Evolutionary conservation across 2,888 invertebrate species (phyloP).

Genomic region (Malacosoma neustria): DNA sequence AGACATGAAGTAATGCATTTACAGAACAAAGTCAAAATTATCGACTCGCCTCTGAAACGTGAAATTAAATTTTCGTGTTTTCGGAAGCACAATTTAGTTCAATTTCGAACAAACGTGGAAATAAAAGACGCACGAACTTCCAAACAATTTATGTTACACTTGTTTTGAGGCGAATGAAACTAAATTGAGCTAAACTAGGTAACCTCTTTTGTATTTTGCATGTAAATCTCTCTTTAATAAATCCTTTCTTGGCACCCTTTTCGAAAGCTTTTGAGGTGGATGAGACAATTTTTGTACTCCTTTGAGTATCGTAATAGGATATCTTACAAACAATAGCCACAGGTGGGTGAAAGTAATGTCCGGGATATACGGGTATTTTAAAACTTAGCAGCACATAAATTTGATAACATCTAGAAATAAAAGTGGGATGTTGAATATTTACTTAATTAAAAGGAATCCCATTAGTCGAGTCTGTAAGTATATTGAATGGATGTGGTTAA

Average conservation of each 20-base stretch:
- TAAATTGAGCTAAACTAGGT: not conserved
- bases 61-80: constrained; percentile 22
- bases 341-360: not conserved
- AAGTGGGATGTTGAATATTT: no score
- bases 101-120: constrained; percentile 7
- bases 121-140: not conserved
- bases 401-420: no score
- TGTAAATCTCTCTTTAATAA: not conserved
- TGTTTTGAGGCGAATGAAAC: not conserved
- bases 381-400: no score
- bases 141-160: not conserved
- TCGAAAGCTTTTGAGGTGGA: not conserved
- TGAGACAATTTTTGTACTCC: not conserved
- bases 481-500: no score
- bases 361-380: no score
- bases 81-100: constrained; percentile 22
- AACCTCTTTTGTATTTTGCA: not conserved
- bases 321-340: not conserved
- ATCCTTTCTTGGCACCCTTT: not conserved
- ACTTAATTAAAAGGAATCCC: no score
- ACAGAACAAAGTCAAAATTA: no score
- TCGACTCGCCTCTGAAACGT: constrained; percentile 18
- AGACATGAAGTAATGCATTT: no score
- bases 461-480: no score
- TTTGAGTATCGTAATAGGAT: not conserved